Base-by-base conservation (phyloP, 2,888 invertebrate genomes). In the Tholera decimalis region DNA sequence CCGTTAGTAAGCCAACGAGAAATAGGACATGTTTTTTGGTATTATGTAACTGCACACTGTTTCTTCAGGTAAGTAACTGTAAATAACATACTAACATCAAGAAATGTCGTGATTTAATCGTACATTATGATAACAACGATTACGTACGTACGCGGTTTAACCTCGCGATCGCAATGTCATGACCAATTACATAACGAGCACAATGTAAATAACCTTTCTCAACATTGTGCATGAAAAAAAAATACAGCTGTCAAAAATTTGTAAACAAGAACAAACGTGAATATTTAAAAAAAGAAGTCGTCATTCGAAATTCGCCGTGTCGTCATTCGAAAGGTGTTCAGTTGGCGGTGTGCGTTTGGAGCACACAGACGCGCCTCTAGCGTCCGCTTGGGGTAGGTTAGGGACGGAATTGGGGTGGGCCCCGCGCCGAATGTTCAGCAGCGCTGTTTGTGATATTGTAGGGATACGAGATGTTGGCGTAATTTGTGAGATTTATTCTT, bases 361-460 rank as follows among this genome's bases (percentile, higher is more conserved):
- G 73, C 85, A 82, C 82, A 81, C 84, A 68, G 74, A 35, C 64
- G 64, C 53, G 69, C n/a, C n/a, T 55, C 78, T 80, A 84, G 85
- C 82, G 82, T 83, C 83, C 83, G 84, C 79, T 87, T 95, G 90
- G 93, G 95, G 94, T 91, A 94, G 95, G 95, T 93, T 91, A 91
- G 90, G 91, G 89, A 88, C 88, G 85, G 90, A 92, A 91, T 92
- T 92, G 91, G 93, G 94, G 93, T 91, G 92, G 90, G 89, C 88
- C 82, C 82, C 82, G 80, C 86, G 88, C 92, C 93, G 87, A 94
- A 93, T 92, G 92, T 94, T 92, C 91, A 91, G 91, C 88, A 92
- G 93, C 93, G 93, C 92, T 87, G 85, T 85, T 90, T 87, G 90
- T 88, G 89, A 90, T 92, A 90, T 90, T 89, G 84, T 90, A 51